Evolutionary conservation across 2,797 vertebrate genomes (phyloP).

Genomic region (Girardinus metallicus): DNA sequence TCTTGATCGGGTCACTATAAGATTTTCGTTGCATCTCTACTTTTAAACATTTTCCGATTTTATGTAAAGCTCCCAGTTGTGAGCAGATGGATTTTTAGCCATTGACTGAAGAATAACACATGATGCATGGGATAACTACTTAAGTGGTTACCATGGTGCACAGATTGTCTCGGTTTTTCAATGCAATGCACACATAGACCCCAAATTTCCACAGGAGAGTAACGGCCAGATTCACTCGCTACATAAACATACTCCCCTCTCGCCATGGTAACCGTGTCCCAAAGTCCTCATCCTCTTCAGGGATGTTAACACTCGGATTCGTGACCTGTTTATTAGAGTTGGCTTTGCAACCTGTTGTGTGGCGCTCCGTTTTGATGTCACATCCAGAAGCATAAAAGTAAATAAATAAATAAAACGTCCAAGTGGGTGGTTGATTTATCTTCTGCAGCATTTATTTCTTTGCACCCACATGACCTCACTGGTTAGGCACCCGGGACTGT

Average conservation of each 20-base stretch:
- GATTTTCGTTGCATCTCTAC: neutral
- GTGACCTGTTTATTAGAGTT: conserved; percentile 28
- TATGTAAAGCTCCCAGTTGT: conserved; percentile 7
- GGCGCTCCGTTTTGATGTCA: conserved; percentile 25
- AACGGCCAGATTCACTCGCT: conserved; percentile 33
- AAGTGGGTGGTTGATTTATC: conserved; percentile 24
- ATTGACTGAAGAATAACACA: conserved; percentile 1
- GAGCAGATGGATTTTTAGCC: conserved; percentile 8
- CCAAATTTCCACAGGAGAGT: conserved; percentile 23
- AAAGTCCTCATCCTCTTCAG: conserved; percentile 46
- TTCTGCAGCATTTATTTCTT: conserved; percentile 29
- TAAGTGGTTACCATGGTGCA: conserved; percentile 36
- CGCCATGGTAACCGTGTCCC: conserved; percentile 51
- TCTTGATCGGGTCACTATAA: neutral
- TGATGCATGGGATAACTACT: conserved; percentile 3
- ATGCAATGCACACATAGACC: conserved; percentile 29
- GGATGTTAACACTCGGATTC: conserved; percentile 23
- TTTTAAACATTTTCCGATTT: neutral
- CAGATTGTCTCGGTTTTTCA: conserved; percentile 11
- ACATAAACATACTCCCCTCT: conserved; percentile 47
- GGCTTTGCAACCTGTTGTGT: conserved; percentile 11
- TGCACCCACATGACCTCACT: conserved; percentile 58
- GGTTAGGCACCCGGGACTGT: conserved; percentile 54
- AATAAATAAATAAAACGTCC: neutral
- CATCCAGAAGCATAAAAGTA: neutral